Base-by-base conservation (phyloP, 2,113 vertebrate species). In the Myrmecophaga tridactyla region DNA sequence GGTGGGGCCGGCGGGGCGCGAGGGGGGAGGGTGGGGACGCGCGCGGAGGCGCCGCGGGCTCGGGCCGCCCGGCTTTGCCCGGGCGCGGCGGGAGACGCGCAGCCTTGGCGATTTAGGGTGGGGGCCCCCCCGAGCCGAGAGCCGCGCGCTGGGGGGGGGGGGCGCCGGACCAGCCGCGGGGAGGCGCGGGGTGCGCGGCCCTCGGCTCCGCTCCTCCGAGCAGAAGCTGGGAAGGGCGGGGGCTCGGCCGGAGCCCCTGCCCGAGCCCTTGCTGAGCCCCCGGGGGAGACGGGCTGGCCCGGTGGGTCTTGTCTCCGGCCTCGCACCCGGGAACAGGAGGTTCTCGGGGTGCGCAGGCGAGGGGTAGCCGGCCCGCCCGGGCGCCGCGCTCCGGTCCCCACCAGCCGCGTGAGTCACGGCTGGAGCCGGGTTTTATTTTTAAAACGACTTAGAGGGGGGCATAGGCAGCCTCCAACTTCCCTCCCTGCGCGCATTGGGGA, bases 391-490 rank as follows among this genome's bases (percentile, higher is more conserved):
- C 75, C 2, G 2, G 83, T 96, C 87, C 96, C 96, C 88, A 91
- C 51, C 95, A 92, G 86, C 95, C 90, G 92, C 92, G 96, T 97
- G 97, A 97, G 97, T 97, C 97, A 97, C 97, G 96, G 96, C 51
- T 96, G 95, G 96, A 97, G 95, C 85, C 90, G 96, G 97, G 94
- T 96, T 97, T 97, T 97, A 97, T 97, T 97, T 97, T 97, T 97
- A 97, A 97, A 97, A 96, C 94, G 96, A 96, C 96, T 97, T 96
- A 86, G 84, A 95, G 97, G 96, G 93, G 96, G 92, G 90, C 77
- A 77, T 8, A 62, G 51, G 90, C 96, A 73, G 92, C 85, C 95
- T 92, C 85, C 96, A 96, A 97, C 96, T 97, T 97, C 96, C 96
- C 96, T 96, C 94, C 73, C 92, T 29, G 70, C 23, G 95, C 92